Conservation (phyloP, 2,888 invertebrate genomes). For the Muschampia plurimacula region DNA sequence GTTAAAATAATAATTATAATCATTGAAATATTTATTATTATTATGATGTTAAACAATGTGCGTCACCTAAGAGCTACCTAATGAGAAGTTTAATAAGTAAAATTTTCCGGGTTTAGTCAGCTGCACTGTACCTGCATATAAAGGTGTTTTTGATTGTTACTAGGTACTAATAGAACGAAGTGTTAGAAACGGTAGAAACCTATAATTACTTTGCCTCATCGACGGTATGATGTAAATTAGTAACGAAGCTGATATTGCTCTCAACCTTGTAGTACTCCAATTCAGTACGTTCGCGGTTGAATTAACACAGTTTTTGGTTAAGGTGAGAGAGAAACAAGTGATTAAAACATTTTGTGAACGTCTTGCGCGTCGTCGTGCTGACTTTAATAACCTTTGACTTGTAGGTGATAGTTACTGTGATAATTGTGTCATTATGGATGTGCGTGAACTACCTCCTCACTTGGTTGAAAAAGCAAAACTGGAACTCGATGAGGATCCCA, state of each 20-base stretch:
- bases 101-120: not conserved
- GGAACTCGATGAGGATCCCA: conserved; percentile 79
- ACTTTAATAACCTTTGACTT: not conserved
- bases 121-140: not conserved
- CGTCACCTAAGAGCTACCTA: no score
- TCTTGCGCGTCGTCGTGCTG: not conserved
- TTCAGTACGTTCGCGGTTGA: conserved; percentile 23
- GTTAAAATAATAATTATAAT: not conserved
- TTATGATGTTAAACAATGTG: not conserved
- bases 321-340: conserved; percentile 5
- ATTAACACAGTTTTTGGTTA: conserved; percentile 21
- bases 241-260: conserved; percentile 24
- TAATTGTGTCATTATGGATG: not conserved
- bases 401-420: not conserved
- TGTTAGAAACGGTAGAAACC: not conserved
- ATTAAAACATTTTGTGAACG: not conserved
- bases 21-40: not conserved
- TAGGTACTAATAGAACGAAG: conserved; percentile 9
- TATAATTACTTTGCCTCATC: conserved; percentile 21
- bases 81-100: not conserved
- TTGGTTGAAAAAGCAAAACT: conserved; percentile 72
- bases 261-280: conserved; percentile 20
- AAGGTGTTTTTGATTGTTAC: not conserved
- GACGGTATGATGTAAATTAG: conserved; percentile 31
- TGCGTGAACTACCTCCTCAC: conserved; percentile 51